Conservation (phyloP, 2,797 vertebrate genomes). For the Pterois miles region DNA sequence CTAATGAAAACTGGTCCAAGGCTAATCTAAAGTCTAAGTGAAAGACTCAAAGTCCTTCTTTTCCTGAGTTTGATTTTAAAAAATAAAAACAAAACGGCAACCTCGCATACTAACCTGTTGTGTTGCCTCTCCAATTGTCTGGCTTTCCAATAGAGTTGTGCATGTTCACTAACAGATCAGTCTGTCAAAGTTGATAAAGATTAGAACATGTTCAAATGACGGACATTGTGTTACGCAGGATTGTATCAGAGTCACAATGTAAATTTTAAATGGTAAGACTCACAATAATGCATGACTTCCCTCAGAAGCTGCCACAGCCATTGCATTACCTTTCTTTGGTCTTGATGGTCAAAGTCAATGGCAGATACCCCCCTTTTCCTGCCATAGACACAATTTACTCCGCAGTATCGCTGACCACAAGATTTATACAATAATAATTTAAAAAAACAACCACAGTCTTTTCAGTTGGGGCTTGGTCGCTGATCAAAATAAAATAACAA, state of each 20-base stretch:
- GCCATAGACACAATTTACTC: neutral
- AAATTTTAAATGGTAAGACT: neutral
- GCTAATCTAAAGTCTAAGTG: neutral
- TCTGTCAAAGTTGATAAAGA: neutral
- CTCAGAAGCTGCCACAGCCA: neutral
- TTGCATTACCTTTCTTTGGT: neutral
- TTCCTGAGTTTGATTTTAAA: neutral
- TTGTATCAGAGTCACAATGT: neutral
- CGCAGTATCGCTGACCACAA: neutral
- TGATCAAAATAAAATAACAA: neutral
- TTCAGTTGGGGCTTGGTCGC: neutral
- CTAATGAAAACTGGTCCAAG: neutral
- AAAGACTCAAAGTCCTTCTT: neutral
- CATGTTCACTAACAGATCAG: neutral
- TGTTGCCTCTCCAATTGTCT: neutral
- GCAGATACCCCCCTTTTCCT: neutral
- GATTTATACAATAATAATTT: neutral
- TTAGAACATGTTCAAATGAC: neutral
- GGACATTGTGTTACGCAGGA: neutral
- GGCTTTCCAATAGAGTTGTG: neutral
- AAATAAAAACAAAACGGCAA: neutral
- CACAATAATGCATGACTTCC: neutral
- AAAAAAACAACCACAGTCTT: neutral
- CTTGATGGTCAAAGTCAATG: slow-evolving; percentile 55
- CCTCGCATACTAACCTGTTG: neutral